Conservation (phyloP, 1,140 invertebrate genomes). For the Drosophila sulfurigaster region DNA sequence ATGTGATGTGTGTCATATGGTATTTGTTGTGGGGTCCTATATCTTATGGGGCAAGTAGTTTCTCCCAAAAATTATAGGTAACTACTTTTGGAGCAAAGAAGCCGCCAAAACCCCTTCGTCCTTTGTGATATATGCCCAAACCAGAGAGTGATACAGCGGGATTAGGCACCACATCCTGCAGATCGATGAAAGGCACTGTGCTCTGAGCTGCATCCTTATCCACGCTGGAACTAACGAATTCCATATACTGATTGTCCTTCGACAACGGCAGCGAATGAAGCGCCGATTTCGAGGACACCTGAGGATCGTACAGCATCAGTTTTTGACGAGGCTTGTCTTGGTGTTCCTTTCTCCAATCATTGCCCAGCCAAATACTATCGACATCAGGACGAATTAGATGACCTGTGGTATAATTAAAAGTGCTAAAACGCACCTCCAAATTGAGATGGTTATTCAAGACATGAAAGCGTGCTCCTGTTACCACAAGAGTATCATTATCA, state of each 20-base stretch:
- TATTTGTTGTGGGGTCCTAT: too few species aligned
- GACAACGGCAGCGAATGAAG: constrained; percentile 88
- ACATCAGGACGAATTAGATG: constrained; percentile 86
- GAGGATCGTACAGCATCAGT: constrained; percentile 87
- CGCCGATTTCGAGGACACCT: constrained; percentile 88
- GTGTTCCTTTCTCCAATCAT: constrained; percentile 89
- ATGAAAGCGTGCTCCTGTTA: constrained; percentile 89
- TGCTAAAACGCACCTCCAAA: constrained; percentile 91
- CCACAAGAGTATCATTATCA: constrained; percentile 88
- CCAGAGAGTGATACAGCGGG: constrained; percentile 87
- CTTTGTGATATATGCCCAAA: constrained; percentile 92
- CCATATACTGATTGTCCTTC: constrained; percentile 89
- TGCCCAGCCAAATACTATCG: constrained; percentile 90
- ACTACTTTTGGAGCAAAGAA: constrained; percentile 91
- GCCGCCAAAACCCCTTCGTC: constrained; percentile 89
- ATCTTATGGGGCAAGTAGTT: constrained; percentile 84
- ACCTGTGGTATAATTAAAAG: constrained; percentile 92
- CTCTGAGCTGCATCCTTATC: constrained; percentile 92
- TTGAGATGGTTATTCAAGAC: constrained; percentile 92
- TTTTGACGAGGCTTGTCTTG: constrained; percentile 85
- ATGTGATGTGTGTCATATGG: too few species aligned
- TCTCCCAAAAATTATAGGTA: constrained; percentile 89
- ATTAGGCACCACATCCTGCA: constrained; percentile 89
- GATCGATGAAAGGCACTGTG: constrained; percentile 93
- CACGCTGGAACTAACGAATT: constrained; percentile 90